A percentile compares a stretch with the other conserved stretches of the same genome.
These are phyloP conservation scores for Danio choprae DNA, from an alignment of 2,797 vertebrate species.

Conservation along the genomic window DNA sequence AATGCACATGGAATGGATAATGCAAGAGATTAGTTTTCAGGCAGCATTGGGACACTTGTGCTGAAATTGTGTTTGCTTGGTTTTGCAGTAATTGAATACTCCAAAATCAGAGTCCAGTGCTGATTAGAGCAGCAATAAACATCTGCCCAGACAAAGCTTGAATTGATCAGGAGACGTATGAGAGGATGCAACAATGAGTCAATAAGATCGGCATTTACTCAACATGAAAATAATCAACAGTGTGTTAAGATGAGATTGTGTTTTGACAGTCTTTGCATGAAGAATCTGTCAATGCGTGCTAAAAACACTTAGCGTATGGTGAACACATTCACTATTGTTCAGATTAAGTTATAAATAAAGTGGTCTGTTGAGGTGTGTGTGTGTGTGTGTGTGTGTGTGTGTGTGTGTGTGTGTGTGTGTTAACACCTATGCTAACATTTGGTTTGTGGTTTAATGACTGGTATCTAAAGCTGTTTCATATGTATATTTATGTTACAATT, in stretches of 20 bases:
- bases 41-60: conserved; percentile 17
- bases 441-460: neutral
- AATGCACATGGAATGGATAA: conserved; percentile 3
- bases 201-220: neutral
- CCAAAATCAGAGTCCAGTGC: conserved; percentile 6
- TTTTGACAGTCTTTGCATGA: neutral
- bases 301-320: too few relatives aligned
- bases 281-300: neutral
- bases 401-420: neutral
- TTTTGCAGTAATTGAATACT: conserved; percentile 41
- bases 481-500: too few relatives aligned
- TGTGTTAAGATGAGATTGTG: neutral
- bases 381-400: neutral
- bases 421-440: neutral
- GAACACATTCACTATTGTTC: too few relatives aligned
- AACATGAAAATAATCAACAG: conserved; percentile 2
- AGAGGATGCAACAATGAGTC: neutral
- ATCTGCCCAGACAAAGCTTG: conserved; percentile 9
- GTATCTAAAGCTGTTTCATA: neutral
- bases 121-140: conserved; percentile 36
- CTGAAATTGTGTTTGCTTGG: conserved; percentile 4
- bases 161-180: conserved; percentile 17
- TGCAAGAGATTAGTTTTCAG: neutral
- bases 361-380: neutral
- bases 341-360: too few relatives aligned